Percentiles rank a stretch among this genome's conserved stretches.
Evolutionary conservation across 2,113 vertebrate genomes (phyloP).

Genomic region (Pangasianodon gigas): DNA sequence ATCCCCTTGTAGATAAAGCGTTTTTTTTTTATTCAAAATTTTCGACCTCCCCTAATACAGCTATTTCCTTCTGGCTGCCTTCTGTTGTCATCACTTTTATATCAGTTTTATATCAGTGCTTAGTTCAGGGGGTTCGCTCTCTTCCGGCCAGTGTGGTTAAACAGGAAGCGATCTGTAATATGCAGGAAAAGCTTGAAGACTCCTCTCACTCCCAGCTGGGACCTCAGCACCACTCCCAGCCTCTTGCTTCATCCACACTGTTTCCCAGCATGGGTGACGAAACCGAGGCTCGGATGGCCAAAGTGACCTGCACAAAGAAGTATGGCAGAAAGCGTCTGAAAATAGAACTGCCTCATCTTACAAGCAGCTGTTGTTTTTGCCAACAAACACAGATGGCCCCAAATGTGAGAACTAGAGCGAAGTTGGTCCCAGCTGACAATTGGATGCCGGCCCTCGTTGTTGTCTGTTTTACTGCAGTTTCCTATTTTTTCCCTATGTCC

Average conservation of each 20-base stretch:
- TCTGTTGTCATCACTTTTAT: background rate
- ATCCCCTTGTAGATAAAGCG: background rate
- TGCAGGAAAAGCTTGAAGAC: conserved; percentile 35
- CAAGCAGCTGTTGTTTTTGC: conserved; percentile 95
- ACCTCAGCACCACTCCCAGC: conserved; percentile 62
- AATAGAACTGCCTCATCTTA: conserved; percentile 88
- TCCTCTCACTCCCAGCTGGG: conserved; percentile 39
- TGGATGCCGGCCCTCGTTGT: conserved; percentile 62
- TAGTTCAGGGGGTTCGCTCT: conserved; percentile 40
- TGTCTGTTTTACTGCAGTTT: conserved; percentile 51
- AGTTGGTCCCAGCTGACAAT: conserved; percentile 45
- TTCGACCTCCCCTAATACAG: background rate
- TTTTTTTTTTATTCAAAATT: background rate
- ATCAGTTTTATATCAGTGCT: background rate
- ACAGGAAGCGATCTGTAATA: background rate
- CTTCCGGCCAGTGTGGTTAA: conserved; percentile 33
- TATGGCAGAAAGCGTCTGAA: conserved; percentile 77
- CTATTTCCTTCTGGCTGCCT: background rate
- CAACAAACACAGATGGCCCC: conserved; percentile 89
- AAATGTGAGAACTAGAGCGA: conserved; percentile 62
- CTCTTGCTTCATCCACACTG: conserved; percentile 69
- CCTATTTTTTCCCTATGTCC: background rate
- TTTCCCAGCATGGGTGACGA: conserved; percentile 71
- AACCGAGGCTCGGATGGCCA: conserved; percentile 62
- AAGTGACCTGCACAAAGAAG: conserved; percentile 66